These are phyloP conservation scores for Pristionchus fissidentatus DNA, from an alignment of 2,888 invertebrate species.

Conservation along the genomic window DNA sequence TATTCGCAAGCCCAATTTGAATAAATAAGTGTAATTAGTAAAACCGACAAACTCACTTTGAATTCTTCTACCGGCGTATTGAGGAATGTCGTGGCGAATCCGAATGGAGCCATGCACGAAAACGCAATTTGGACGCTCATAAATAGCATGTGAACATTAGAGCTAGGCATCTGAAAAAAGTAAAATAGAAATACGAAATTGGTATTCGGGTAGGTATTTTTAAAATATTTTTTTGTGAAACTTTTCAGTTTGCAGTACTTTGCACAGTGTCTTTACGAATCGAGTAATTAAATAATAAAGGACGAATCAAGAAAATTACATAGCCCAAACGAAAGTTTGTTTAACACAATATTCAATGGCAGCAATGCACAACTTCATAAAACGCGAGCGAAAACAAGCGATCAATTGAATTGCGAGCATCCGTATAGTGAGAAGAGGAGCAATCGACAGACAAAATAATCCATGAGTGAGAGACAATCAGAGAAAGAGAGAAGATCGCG, in stretches of 20 bases:
- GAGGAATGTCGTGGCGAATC: background rate
- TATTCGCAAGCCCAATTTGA: too few relatives aligned
- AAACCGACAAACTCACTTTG: background rate
- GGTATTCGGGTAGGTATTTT: background rate
- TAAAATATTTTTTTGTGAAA: too few relatives aligned
- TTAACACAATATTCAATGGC: too few relatives aligned
- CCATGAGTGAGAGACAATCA: too few relatives aligned
- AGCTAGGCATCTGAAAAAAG: background rate
- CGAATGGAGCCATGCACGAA: background rate
- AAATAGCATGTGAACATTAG: background rate
- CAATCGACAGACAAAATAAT: too few relatives aligned
- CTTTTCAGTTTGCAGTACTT: too few relatives aligned
- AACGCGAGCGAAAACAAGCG: background rate
- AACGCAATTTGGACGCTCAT: background rate
- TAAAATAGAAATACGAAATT: background rate
- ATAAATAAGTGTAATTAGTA: too few relatives aligned
- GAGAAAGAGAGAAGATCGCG: too few relatives aligned
- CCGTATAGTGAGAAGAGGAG: too few relatives aligned
- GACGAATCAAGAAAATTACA: background rate
- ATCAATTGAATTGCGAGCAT: too few relatives aligned
- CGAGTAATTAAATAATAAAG: too few relatives aligned
- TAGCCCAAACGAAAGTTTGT: background rate
- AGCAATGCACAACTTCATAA: background rate
- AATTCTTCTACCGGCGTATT: conserved; percentile 8
- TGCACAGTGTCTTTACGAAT: too few relatives aligned